Evolutionary conservation across 2,888 invertebrate genomes (phyloP).

Genomic region (Spatulosminthurus flaviceps): DNA sequence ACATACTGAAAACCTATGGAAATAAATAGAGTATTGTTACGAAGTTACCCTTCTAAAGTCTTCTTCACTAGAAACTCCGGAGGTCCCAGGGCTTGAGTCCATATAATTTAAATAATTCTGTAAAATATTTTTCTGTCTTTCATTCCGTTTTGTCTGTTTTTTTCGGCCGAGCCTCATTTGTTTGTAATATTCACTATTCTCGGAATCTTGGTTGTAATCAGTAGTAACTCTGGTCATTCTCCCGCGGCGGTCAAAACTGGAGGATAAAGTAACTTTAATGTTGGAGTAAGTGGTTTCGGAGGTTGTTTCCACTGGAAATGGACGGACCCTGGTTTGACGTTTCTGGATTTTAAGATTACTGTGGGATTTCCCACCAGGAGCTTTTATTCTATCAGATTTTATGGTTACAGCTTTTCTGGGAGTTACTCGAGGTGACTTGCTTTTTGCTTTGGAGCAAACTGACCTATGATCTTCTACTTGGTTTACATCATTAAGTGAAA

Average conservation of each 20-base stretch:
- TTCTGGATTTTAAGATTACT: no score
- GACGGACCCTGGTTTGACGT: not conserved
- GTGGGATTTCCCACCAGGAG: no score
- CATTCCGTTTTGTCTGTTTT: not conserved
- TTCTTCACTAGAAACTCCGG: not conserved
- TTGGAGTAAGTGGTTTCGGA: not conserved
- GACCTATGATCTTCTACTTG: no score
- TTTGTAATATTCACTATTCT: not conserved
- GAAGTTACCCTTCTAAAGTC: not conserved
- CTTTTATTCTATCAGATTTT: no score
- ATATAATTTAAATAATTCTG: not conserved
- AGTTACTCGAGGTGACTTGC: not conserved
- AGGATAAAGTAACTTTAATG: not conserved
- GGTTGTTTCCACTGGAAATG: not conserved
- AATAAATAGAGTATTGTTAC: no score
- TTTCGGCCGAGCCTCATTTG: not conserved
- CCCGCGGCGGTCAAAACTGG: constrained; percentile 26
- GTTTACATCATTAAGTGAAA: not conserved
- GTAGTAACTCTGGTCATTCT: constrained; percentile 13
- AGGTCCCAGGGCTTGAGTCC: not conserved
- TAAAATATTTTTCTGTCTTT: no score
- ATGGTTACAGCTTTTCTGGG: not conserved
- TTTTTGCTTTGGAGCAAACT: no score
- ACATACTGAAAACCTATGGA: no score
- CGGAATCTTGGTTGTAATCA: constrained; percentile 3